These are phyloP conservation scores for Bombylius discolor DNA, from an alignment of 2,888 invertebrate genomes.

Conservation along the genomic window DNA sequence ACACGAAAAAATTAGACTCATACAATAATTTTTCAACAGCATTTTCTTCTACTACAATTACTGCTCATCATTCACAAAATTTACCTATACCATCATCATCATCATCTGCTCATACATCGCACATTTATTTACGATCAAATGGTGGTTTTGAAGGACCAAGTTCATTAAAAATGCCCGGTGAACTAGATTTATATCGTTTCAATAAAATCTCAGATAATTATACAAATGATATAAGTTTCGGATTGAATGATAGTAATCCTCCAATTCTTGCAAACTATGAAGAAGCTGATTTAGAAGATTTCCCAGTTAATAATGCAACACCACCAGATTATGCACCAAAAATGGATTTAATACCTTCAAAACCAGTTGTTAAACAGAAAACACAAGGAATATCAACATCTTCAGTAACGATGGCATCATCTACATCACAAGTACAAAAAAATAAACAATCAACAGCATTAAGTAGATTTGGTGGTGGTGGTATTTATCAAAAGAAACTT, in stretches of 20 bases:
- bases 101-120: slow-evolving; percentile 13
- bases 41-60: neutral
- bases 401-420: too few species aligned
- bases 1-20: neutral
- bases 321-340: slow-evolving; percentile 25
- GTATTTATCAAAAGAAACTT: slow-evolving; percentile 22
- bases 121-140: slow-evolving; percentile 12
- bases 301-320: slow-evolving; percentile 31
- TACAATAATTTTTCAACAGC: neutral
- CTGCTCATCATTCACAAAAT: neutral
- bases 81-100: slow-evolving; percentile 7
- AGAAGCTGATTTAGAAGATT: slow-evolving; percentile 34
- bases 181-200: slow-evolving; percentile 23
- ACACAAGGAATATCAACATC: neutral
- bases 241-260: slow-evolving; percentile 29
- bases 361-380: slow-evolving; percentile 5
- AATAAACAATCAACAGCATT: neutral
- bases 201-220: slow-evolving; percentile 3
- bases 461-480: neutral
- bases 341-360: slow-evolving; percentile 18
- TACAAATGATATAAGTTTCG: slow-evolving; percentile 11
- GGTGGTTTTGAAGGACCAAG: slow-evolving; percentile 20
- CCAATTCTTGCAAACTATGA: slow-evolving; percentile 32
- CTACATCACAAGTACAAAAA: slow-evolving; percentile 5
- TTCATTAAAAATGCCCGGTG: slow-evolving; percentile 29